Conservation (phyloP, 2,113 vertebrate genomes). For the Tyto alba region DNA sequence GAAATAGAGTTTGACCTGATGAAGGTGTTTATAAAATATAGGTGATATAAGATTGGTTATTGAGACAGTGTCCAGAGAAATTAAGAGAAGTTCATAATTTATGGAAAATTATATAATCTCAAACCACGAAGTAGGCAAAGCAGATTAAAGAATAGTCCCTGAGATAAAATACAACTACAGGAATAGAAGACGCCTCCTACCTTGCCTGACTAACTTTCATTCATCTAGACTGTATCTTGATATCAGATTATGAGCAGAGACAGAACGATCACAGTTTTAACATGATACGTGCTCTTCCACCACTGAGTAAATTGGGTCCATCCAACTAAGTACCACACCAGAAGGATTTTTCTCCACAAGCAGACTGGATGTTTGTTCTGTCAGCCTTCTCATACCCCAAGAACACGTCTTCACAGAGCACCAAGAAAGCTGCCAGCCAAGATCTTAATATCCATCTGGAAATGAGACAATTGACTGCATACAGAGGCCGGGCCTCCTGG, state of each 20-base stretch:
- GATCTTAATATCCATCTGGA: neutral
- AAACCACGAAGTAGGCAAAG: neutral
- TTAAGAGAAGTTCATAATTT: neutral
- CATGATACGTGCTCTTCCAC: rapidly evolving
- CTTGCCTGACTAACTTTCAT: neutral
- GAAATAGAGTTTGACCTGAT: neutral
- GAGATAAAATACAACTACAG: neutral
- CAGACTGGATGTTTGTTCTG: neutral
- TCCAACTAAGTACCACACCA: neutral
- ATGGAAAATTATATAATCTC: neutral
- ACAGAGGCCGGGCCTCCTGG: neutral
- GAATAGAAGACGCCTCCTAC: neutral
- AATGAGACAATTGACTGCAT: neutral
- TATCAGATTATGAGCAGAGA: neutral
- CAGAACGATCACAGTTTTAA: neutral
- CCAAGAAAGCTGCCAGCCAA: neutral
- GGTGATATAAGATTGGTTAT: neutral
- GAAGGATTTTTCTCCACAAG: neutral
- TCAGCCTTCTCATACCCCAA: neutral
- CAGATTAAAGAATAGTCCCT: neutral
- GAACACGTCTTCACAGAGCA: neutral
- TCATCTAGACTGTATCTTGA: neutral
- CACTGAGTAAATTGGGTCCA: neutral
- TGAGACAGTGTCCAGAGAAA: neutral
- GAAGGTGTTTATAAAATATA: neutral